phyloP scores from a whole-genome alignment of 2,888 invertebrate genomes.

The Dexiosoma caninum region DNA sequence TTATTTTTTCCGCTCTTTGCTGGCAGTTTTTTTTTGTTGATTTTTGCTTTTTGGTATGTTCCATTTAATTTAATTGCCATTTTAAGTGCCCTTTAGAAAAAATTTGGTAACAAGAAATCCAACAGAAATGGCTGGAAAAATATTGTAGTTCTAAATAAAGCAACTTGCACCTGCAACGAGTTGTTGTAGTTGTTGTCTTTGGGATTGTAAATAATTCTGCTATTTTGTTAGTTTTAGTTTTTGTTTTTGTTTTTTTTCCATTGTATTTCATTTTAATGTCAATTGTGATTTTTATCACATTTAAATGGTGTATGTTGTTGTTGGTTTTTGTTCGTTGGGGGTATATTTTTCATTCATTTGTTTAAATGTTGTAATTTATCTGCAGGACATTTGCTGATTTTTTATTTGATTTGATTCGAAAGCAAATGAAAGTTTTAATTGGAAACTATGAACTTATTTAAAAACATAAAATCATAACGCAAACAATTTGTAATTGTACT shows the following conservation, averaged over 20 bases:
- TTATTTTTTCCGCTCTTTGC: conserved; percentile 2
- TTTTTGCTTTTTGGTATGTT: background rate
- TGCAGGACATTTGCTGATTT: conserved; percentile 27
- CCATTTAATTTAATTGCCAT: conserved; percentile 62
- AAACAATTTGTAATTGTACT: no score
- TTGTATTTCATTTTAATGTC: conserved; percentile 56
- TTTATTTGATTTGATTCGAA: background rate
- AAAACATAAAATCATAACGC: background rate
- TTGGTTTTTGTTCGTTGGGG: background rate
- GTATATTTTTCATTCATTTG: conserved; percentile 7
- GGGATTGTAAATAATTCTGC: conserved; percentile 35
- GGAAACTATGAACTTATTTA: background rate
- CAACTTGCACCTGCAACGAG: conserved; percentile 59
- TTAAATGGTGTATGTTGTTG: conserved; percentile 44
- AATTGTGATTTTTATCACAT: conserved; percentile 61
- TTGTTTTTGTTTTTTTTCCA: conserved; percentile 20
- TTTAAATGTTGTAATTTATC: conserved; percentile 25
- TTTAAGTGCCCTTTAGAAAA: conserved; percentile 63
- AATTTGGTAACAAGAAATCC: conserved; percentile 48
- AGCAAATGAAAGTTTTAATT: conserved; percentile 18
- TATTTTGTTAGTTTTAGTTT: conserved; percentile 47
- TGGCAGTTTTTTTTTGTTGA: background rate
- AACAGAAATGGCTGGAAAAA: conserved; percentile 21
- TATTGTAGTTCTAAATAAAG: conserved; percentile 42
- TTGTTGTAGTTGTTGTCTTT: conserved; percentile 1